Conservation (phyloP, 2,113 vertebrate genomes). For the Brevimyrus niger region DNA sequence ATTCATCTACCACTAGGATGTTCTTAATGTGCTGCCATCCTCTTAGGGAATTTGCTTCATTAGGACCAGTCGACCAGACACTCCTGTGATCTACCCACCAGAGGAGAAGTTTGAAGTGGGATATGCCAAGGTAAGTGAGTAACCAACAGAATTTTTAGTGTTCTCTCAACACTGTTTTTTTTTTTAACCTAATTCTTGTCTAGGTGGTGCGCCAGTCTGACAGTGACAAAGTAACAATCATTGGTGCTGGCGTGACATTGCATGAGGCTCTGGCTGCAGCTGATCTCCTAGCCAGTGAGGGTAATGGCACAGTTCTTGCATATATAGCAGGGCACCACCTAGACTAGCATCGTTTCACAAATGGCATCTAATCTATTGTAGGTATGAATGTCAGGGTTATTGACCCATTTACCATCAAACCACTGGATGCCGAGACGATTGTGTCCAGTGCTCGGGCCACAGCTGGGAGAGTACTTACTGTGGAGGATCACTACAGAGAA, state of each 20-base stretch:
- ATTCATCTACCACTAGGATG: background rate
- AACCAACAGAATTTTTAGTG: too few relatives aligned
- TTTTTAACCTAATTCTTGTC: background rate
- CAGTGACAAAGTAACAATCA: conserved; percentile 65
- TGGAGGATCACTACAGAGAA: conserved; percentile 80
- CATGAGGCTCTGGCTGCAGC: conserved; percentile 74
- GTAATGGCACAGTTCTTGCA: conserved; percentile 27
- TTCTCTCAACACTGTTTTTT: background rate
- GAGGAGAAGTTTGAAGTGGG: conserved; percentile 75
- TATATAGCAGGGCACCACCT: too few relatives aligned
- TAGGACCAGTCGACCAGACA: conserved; percentile 66
- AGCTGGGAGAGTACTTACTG: conserved; percentile 67
- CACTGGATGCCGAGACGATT: conserved; percentile 71
- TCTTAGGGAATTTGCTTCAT: conserved; percentile 77
- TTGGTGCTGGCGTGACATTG: conserved; percentile 76
- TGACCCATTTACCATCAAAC: conserved; percentile 81
- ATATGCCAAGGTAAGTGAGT: conserved; percentile 66
- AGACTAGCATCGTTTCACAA: background rate
- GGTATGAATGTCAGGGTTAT: conserved; percentile 68
- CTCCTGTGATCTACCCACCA: conserved; percentile 60
- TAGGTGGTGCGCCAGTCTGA: conserved; percentile 69
- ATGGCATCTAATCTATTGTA: conserved; percentile 25
- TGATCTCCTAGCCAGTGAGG: conserved; percentile 63
- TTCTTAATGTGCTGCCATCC: background rate
- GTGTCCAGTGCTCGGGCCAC: conserved; percentile 66